These are phyloP conservation scores for Sycobia sp. DNA, from an alignment of 1,140 invertebrate genomes.

Conservation along the genomic window DNA sequence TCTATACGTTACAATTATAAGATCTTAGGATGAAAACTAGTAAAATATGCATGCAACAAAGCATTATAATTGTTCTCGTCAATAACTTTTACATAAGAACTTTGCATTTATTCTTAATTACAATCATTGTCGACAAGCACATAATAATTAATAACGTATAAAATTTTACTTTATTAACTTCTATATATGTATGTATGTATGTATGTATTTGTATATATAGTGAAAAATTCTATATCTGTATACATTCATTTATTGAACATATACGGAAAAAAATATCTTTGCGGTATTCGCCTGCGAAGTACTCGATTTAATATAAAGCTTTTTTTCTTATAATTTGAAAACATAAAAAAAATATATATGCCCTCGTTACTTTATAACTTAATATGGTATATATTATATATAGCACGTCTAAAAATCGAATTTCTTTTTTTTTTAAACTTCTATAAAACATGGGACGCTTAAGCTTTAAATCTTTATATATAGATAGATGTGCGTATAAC, in stretches of 20 bases:
- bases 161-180: neutral
- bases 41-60: slow-evolving; percentile 14
- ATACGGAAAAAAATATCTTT: slow-evolving; percentile 20
- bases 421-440: too few species aligned
- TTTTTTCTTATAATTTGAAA: slow-evolving; percentile 24
- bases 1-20: neutral
- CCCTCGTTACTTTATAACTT: too few species aligned
- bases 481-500: neutral
- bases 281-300: slow-evolving; percentile 36
- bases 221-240: slow-evolving; percentile 1
- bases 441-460: too few species aligned
- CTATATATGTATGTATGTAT: neutral
- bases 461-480: slow-evolving; percentile 2
- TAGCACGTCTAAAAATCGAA: too few species aligned
- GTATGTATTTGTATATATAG: neutral
- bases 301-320: slow-evolving; percentile 30
- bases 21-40: slow-evolving; percentile 3
- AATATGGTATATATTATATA: too few species aligned
- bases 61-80: neutral
- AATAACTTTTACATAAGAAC: too few species aligned
- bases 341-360: slow-evolving; percentile 27
- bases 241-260: slow-evolving; percentile 10
- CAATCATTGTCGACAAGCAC: neutral
- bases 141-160: neutral
- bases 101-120: too few species aligned